Conservation (phyloP, 2,888 invertebrate genomes). For the Carabus problematicus region DNA sequence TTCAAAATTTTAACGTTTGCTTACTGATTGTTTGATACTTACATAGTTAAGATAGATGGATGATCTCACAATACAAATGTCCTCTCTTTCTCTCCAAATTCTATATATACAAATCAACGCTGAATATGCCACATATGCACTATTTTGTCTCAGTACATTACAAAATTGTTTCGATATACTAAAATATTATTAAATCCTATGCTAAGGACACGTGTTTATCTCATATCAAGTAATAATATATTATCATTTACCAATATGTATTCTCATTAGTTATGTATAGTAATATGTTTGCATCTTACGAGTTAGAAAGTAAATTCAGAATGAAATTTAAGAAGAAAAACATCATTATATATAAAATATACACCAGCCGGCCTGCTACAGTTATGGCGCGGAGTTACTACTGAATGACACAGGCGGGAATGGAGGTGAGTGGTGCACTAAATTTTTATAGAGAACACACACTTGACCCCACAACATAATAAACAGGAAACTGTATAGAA, state of each 20-base stretch:
- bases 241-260: conserved; percentile 37
- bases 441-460: not conserved
- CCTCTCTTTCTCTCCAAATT: not conserved
- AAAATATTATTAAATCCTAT: conserved; percentile 43
- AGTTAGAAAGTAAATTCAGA: not conserved
- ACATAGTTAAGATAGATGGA: not conserved
- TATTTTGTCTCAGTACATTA: conserved; percentile 41
- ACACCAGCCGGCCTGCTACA: conserved; percentile 7
- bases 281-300: conserved; percentile 23
- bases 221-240: conserved; percentile 43
- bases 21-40: conserved; percentile 11
- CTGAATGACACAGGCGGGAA: too few species aligned
- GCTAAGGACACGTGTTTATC: conserved; percentile 41
- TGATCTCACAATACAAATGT: not conserved
- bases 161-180: conserved; percentile 43
- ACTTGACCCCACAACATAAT: not conserved
- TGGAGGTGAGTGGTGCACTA: too few species aligned
- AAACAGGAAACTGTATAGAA: too few species aligned
- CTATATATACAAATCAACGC: conserved; percentile 40
- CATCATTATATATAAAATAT: conserved; percentile 17
- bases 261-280: conserved; percentile 23
- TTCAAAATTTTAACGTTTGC: not conserved
- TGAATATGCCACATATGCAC: conserved; percentile 41
- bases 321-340: conserved; percentile 13
- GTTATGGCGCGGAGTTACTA: not conserved